phyloP scores from a whole-genome alignment of 2,888 invertebrate species.

The Pyrrhia umbra region DNA sequence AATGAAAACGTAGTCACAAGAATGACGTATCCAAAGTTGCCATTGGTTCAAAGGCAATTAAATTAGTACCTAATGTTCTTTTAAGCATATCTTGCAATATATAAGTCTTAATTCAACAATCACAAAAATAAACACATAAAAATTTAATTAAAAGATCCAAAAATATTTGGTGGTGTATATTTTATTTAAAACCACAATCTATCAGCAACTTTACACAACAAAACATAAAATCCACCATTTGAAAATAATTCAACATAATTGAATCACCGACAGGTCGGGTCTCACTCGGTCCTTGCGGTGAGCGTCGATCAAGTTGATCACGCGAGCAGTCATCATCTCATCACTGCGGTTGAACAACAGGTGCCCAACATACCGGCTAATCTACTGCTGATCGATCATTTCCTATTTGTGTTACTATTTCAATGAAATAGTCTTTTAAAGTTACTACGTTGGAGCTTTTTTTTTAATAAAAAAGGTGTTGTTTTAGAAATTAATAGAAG shows the following conservation, averaged over 20 bases:
- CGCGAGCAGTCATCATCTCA: conserved; percentile 52
- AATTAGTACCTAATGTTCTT: too few species aligned
- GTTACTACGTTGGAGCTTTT: neutral
- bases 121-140: neutral
- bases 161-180: neutral
- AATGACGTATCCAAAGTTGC: too few species aligned
- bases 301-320: conserved; percentile 37
- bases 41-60: too few species aligned
- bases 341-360: conserved; percentile 56
- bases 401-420: conserved; percentile 46
- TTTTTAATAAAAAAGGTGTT: too few species aligned
- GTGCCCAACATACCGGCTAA: conserved; percentile 32
- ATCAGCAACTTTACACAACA: neutral
- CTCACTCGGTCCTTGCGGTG: conserved; percentile 49
- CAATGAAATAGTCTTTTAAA: conserved; percentile 28
- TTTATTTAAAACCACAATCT: neutral
- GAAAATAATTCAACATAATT: conserved; percentile 37
- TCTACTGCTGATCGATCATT: conserved; percentile 57
- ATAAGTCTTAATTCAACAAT: too few species aligned
- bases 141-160: neutral
- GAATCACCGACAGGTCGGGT: conserved; percentile 40
- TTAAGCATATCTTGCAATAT: too few species aligned
- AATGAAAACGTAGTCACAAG: neutral
- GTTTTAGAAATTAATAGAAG: too few species aligned
- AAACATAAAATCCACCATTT: conserved; percentile 8